These are phyloP conservation scores for Tichodroma muraria DNA, from an alignment of 2,113 vertebrate species.

Conservation along the genomic window DNA sequence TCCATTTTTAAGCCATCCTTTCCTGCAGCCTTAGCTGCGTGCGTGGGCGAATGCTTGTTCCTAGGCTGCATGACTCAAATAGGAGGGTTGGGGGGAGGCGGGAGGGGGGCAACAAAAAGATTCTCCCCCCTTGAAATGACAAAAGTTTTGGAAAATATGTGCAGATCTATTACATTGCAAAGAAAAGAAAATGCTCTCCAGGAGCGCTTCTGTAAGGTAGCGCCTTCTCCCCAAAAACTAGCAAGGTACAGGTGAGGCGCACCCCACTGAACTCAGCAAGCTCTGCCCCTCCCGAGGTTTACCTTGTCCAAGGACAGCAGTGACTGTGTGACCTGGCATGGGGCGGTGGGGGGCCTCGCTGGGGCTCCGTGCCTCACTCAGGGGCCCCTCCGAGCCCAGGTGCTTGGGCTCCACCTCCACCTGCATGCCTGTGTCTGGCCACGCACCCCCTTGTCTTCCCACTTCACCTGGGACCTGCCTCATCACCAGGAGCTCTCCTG, in stretches of 20 bases:
- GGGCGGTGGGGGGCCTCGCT: neutral
- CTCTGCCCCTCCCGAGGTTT: neutral
- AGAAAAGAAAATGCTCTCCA: neutral
- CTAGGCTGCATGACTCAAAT: neutral
- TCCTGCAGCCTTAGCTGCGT: fast-evolving
- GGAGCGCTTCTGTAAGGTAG: neutral
- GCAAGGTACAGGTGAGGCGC: neutral
- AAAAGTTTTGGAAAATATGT: neutral
- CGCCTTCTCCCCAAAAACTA: neutral
- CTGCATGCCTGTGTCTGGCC: neutral
- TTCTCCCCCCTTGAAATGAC: neutral
- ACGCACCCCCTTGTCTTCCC: neutral
- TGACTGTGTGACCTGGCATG: neutral
- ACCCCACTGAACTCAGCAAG: neutral
- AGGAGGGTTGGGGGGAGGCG: neutral
- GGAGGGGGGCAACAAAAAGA: neutral
- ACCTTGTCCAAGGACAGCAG: neutral
- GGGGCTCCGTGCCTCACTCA: neutral
- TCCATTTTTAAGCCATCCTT: neutral
- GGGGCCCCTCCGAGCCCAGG: neutral
- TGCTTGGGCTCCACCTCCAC: neutral
- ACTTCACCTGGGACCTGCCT: neutral
- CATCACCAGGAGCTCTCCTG: neutral
- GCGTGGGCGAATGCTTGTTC: neutral
- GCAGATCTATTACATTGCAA: neutral